Evolutionary conservation across 2,797 vertebrate species (phyloP), one percentile per base, ranked within the genome.

Genomic region (Xiphophorus birchmanni): DNA sequence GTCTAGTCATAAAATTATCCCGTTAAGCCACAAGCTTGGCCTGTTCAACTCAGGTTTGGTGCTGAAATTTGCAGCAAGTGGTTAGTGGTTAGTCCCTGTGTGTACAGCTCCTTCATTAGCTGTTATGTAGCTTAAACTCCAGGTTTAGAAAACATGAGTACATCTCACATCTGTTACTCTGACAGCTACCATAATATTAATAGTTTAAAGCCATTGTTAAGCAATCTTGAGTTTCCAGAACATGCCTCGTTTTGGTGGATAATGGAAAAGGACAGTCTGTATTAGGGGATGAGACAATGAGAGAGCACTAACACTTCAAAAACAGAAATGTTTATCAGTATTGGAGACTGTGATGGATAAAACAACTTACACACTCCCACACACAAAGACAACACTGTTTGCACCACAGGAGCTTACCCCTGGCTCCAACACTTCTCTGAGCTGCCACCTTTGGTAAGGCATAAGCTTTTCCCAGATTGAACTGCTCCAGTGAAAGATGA

Each of bases 331-430:
- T 77, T 87, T 78, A 79, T 85, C 83, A 75, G 84, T 80, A 75
- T 58, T 69, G 85, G 82, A 89, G 83, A 79, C 82, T 81, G 83
- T 81, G 77, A 82, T 75, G 65, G 75, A 87, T 74, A 82, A 90
- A 82, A 44, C 74, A 76, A 32, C 56, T 77, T 81, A 78, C 56
- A 76, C 81, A 75, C 77, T 63, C 74, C 45, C 77, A 78, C 84
- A 88, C 87, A 94, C 91, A 94, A 91, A 93, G 86, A 90, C 89
- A 87, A 87, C 85, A 88, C 89, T 93, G 91, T 94, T 87, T 90
- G 86, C 35, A 85, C 75, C 82, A 82, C 82, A 81, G 89, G 76
- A 86, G 86, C 78, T 75, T 83, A 60, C 79, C 90, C 86, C 87
- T 91, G 90, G 90, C 88, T 89, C 50, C 74, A 81, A 83, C 79